Evolutionary conservation across 2,888 invertebrate species (phyloP), one percentile per base, ranked within the genome.

Genomic region (Metallyticus violacea): DNA sequence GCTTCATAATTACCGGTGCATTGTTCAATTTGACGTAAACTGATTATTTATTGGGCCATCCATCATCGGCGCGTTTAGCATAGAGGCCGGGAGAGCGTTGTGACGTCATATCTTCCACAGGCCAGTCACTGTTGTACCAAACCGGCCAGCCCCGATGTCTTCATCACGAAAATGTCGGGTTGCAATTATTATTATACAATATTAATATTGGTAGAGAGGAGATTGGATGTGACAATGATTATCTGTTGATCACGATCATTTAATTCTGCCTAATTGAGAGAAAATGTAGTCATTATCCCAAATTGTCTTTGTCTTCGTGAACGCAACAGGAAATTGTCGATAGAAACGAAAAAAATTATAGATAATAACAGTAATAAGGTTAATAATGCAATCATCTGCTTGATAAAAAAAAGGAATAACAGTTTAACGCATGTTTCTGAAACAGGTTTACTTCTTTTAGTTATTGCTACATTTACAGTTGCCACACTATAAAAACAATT

Each of bases 1-100:
- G 84, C 86, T 85, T 86, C 84, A 85, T 87, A 87, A 87, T 87
- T 85, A 87, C 86, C 85, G 80, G 83, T 81, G 87, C 84, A 85
- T 87, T 87, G 87, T 87, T 81, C 87, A 87, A 87, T 87, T 87
- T 87, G 87, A 87, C 87, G 87, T 87, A 85, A 84, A 84, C 82
- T 84, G 87, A 87, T 87, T 87, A 87, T 87, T 87, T 87, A 87
- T 87, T 87, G 87, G 87, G 26, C 79, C 87, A 86, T 87, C 86
- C 85, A 87, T 87, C 87, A 87, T 28, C 82, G 22, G 29, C 83
- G 77, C 87, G 79, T 85, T 87, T 86, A 87, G 87, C 85, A 79
- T 85, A 77, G 83, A 30, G n/a, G 28, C 40, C 40, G 15, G 40
- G 40, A 22, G 40, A 62, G 40, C 40, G 40, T 4, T 62, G 40